These are phyloP conservation scores for Acronicta leporina DNA, from an alignment of 2,888 invertebrate species.

Conservation along the genomic window DNA sequence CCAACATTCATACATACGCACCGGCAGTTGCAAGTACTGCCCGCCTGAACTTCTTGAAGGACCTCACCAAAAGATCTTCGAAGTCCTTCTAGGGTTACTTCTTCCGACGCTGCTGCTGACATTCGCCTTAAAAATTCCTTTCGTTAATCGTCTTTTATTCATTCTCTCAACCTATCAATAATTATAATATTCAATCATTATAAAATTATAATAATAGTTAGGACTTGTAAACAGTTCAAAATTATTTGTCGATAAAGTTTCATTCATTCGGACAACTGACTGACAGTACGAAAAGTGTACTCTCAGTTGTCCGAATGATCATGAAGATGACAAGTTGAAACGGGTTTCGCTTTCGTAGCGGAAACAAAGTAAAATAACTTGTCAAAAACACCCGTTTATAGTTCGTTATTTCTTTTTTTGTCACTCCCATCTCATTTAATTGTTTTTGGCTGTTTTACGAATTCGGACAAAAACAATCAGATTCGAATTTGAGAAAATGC, in stretches of 20 bases:
- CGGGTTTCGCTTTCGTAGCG: slow-evolving; percentile 47
- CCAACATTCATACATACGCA: too few species aligned
- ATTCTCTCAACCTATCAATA: too few species aligned
- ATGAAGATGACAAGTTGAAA: slow-evolving; percentile 57
- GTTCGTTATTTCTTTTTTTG: slow-evolving; percentile 45
- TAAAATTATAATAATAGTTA: too few species aligned
- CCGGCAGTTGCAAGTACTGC: too few species aligned
- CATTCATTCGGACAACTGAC: slow-evolving; percentile 28
- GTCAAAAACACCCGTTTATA: slow-evolving; percentile 56
- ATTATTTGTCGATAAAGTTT: slow-evolving; percentile 35
- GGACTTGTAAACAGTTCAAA: slow-evolving; percentile 29
- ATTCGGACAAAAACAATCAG: not conserved
- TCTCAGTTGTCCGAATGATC: too few species aligned
- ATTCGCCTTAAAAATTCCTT: too few species aligned
- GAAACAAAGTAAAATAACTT: slow-evolving; percentile 55
- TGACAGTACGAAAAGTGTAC: slow-evolving; percentile 47
- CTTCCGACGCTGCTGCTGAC: too few species aligned
- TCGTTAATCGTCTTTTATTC: too few species aligned
- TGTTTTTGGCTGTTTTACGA: slow-evolving; percentile 6
- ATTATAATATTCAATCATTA: too few species aligned
- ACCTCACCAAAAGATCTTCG: too few species aligned
- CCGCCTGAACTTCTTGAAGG: too few species aligned
- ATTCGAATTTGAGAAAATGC: slow-evolving; percentile 1
- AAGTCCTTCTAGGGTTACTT: too few species aligned
- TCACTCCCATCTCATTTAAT: slow-evolving; percentile 21